A percentile compares a stretch with the other conserved stretches of the same genome.
Evolutionary conservation across 2,888 invertebrate genomes (phyloP).

Genomic region (Dasysyrphus tricinctus): DNA sequence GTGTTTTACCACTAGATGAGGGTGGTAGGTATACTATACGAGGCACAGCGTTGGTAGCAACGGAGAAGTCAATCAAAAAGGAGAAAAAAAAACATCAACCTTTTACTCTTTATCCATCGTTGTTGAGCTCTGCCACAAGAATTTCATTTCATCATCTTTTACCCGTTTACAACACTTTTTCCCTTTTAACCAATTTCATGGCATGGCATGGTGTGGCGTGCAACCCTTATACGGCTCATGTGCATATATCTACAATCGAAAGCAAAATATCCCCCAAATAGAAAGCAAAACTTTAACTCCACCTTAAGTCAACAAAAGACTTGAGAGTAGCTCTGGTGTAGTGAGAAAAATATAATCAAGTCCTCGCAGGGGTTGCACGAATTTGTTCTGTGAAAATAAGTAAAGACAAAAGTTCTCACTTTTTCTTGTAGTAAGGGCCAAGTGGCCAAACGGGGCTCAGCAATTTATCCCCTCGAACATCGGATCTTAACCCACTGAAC

Average conservation of each 20-base stretch:
- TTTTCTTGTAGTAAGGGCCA: too few relatives aligned
- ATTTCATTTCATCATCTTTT: conserved; percentile 73
- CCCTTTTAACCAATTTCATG: conserved; percentile 50
- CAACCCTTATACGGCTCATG: conserved; percentile 11
- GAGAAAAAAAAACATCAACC: conserved; percentile 12
- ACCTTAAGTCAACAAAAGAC: conserved; percentile 65
- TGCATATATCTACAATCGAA: neutral
- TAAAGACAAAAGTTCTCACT: too few relatives aligned
- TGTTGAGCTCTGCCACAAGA: conserved; percentile 52
- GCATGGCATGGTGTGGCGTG: neutral
- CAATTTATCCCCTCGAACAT: too few relatives aligned
- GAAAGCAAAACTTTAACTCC: conserved; percentile 38
- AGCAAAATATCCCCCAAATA: conserved; percentile 14
- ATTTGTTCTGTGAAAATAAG: neutral
- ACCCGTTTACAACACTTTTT: conserved; percentile 64
- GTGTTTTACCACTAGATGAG: conserved; percentile 20
- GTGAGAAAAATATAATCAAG: neutral
- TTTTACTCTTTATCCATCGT: conserved; percentile 14
- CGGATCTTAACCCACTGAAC: too few relatives aligned
- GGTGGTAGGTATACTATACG: neutral
- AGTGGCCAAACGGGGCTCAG: too few relatives aligned
- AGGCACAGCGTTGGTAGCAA: neutral
- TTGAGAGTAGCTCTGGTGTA: conserved; percentile 22
- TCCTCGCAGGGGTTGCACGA: neutral
- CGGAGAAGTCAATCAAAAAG: conserved; percentile 37